phyloP scores from a whole-genome alignment of 2,113 vertebrate genomes.

The Xenopus borealis region DNA sequence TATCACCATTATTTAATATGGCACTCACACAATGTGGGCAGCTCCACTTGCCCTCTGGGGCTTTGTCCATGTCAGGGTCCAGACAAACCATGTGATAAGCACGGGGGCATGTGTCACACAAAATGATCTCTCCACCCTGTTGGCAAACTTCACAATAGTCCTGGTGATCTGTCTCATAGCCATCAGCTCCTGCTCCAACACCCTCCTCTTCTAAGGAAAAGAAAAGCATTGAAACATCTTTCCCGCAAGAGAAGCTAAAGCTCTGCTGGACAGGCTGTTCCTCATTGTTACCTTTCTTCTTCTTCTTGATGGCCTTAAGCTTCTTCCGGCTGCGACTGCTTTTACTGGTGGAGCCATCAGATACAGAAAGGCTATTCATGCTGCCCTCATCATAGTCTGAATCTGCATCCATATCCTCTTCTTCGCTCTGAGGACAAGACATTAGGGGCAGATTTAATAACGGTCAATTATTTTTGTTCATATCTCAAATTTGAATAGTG shows the following conservation, averaged over 20 bases:
- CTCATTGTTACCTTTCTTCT: constrained; percentile 83
- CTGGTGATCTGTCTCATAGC: constrained; percentile 98
- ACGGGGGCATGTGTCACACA: constrained; percentile 95
- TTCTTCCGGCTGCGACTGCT: constrained; percentile 82
- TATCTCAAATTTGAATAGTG: too few relatives aligned
- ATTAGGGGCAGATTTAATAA: too few relatives aligned
- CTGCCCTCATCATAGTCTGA: constrained; percentile 94
- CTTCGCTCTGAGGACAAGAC: constrained; percentile 78
- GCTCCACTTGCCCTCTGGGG: constrained; percentile 98
- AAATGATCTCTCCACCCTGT: constrained; percentile 97
- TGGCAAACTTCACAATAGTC: constrained; percentile 99
- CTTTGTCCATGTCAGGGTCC: constrained; percentile 98
- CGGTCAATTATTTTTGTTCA: too few relatives aligned
- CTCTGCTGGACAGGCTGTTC: too few relatives aligned
- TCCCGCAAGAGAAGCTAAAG: too few relatives aligned
- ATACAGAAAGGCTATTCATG: constrained; percentile 92
- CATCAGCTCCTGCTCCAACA: constrained; percentile 73
- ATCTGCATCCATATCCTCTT: constrained; percentile 92
- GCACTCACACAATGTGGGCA: constrained; percentile 95
- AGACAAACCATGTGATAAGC: constrained; percentile 99
- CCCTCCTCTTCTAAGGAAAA: constrained; percentile 63
- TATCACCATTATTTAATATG: too few relatives aligned
- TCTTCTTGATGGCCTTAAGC: constrained; percentile 85
- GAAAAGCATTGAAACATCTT: not conserved
- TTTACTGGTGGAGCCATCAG: constrained; percentile 88